Conservation (phyloP, 2,888 invertebrate species). For the Polietes domitor region DNA sequence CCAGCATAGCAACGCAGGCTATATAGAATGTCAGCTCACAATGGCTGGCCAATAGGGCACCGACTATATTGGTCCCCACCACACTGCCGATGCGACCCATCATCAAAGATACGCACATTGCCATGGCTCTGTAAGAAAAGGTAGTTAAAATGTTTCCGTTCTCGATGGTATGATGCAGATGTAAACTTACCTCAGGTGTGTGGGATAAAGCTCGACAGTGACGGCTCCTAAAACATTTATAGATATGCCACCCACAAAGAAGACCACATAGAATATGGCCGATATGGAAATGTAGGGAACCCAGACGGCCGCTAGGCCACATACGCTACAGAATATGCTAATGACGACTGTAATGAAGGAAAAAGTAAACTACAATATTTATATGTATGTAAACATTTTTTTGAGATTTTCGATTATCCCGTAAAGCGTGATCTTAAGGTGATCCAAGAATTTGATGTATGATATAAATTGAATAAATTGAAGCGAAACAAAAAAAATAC, state of each 20-base stretch:
- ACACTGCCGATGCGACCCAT: slow-evolving; percentile 82
- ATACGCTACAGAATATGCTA: slow-evolving; percentile 70
- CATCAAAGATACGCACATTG: slow-evolving; percentile 82
- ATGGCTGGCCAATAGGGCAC: slow-evolving; percentile 79
- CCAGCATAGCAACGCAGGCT: slow-evolving; percentile 69
- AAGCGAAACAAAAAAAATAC: too few species aligned
- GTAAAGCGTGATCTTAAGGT: background rate
- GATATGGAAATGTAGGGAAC: slow-evolving; percentile 71
- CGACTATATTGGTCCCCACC: slow-evolving; percentile 81
- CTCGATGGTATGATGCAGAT: too few species aligned
- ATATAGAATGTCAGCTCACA: slow-evolving; percentile 80
- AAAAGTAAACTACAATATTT: background rate
- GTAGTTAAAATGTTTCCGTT: background rate
- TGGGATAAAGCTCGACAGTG: slow-evolving; percentile 78
- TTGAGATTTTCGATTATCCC: too few species aligned
- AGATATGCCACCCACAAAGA: slow-evolving; percentile 72
- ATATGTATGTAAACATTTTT: background rate
- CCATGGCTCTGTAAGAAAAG: slow-evolving; percentile 80
- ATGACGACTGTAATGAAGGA: slow-evolving; percentile 68
- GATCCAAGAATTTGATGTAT: background rate
- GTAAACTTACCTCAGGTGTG: slow-evolving; percentile 76
- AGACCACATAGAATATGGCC: slow-evolving; percentile 73
- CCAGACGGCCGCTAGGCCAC: slow-evolving; percentile 71
- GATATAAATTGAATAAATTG: too few species aligned
- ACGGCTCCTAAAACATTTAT: slow-evolving; percentile 76